Evolutionary conservation across 2,888 invertebrate genomes (phyloP), one percentile per base, ranked within the genome.

Genomic region (Drosophila histrio): DNA sequence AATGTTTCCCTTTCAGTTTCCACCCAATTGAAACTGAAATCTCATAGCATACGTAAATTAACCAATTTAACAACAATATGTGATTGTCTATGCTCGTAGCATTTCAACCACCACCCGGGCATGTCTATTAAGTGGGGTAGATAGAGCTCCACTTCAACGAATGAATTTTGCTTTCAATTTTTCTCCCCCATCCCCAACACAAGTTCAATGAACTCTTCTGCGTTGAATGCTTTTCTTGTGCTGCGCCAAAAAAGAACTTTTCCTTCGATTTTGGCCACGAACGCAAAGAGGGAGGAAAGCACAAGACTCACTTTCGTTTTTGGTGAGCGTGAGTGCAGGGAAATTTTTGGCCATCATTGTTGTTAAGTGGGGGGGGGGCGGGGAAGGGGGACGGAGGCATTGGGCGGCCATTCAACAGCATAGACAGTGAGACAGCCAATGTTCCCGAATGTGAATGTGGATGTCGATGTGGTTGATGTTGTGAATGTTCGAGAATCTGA

Each of bases 291-390:
- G 34, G 22, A 26, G 36, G 34, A 8, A 34, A 43, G 39, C 34
- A 62, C 53, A 62, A 68, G 72, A 77, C 83, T 83, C 71, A 83
- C 88, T 83, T 83, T 83, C 73, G 49, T 72, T 83, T 65, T 63
- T 70, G 63, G 79, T 69, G 75, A 17, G 46, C 46, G 79, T 69
- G 75, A 19, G 44, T 28, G 52, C 56, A 63, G 72, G 54, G 59
- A 65, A 57, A 68, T 44, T 56, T 60, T 57, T 26, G 19, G 34
- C 24, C 24, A 28, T 44, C 43, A 3, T 4, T 21, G 13, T 47
- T 56, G 30, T 39, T 3, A 7, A 26, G 2, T 15, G 30, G 13
- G 41, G 50, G 34, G 21, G 30, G 39, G 41, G 53, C 3, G 13
- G 19, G 2, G 15, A 6, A 11, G 21, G 30, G 21, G 38, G 39